phyloP scores from a whole-genome alignment of 2,888 invertebrate species.

The Tipula vernalis region DNA sequence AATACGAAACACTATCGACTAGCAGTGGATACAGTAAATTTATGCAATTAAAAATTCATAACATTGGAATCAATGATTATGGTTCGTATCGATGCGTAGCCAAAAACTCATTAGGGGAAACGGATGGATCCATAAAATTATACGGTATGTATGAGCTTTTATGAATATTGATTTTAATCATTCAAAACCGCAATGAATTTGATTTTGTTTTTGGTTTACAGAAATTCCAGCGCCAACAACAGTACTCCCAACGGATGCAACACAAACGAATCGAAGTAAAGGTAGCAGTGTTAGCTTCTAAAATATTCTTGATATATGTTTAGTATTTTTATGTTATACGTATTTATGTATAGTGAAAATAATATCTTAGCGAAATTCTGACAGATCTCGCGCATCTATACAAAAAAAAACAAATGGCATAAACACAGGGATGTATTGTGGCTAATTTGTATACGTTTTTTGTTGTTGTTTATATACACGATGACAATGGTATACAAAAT shows the following conservation, averaged over 20 bases:
- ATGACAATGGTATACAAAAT: too few relatives aligned
- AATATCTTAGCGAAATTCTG: too few relatives aligned
- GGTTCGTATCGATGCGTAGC: constrained; percentile 85
- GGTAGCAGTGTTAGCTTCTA: constrained; percentile 21
- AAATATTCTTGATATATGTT: background rate
- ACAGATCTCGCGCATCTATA: too few relatives aligned
- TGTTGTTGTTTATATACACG: too few relatives aligned
- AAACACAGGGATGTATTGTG: too few relatives aligned
- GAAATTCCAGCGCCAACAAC: constrained; percentile 81
- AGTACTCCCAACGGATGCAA: constrained; percentile 44
- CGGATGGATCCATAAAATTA: constrained; percentile 78
- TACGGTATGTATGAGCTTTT: constrained; percentile 51
- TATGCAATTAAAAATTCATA: constrained; percentile 81
- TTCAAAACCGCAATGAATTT: constrained; percentile 10
- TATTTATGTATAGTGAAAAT: too few relatives aligned
- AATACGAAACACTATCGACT: constrained; percentile 71
- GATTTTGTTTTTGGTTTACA: constrained; percentile 32
- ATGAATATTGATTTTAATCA: background rate
- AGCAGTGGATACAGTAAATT: constrained; percentile 81
- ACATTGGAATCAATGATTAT: constrained; percentile 65
- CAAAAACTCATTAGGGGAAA: constrained; percentile 82
- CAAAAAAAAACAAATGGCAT: too few relatives aligned
- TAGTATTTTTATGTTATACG: background rate
- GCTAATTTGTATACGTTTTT: too few relatives aligned
- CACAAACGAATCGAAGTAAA: constrained; percentile 32